phyloP scores from a whole-genome alignment of 37 sponge, comb jelly and placozoan species.

The Corticium candelabrum region DNA sequence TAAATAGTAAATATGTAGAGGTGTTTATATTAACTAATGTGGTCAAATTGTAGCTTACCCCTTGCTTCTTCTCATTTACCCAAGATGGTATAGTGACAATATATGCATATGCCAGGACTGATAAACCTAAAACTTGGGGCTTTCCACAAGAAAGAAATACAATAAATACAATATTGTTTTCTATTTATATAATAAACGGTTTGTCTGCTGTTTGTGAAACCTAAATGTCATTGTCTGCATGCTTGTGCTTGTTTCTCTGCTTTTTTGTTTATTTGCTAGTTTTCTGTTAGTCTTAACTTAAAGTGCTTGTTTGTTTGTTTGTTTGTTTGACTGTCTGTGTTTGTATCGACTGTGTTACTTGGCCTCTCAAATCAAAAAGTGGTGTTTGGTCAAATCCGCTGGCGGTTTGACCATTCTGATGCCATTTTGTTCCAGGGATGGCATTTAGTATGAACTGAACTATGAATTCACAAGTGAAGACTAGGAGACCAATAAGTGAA shows the following conservation, averaged over 20 bases:
- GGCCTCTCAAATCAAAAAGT: background rate
- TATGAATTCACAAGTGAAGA: constrained; percentile 2
- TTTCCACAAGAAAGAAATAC: background rate
- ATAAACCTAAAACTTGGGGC: background rate
- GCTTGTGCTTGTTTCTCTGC: too few relatives aligned
- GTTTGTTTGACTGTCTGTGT: too few relatives aligned
- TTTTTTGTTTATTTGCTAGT: too few relatives aligned
- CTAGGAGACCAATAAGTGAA: constrained; percentile 1
- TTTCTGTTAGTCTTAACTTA: too few relatives aligned
- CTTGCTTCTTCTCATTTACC: background rate
- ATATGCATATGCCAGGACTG: background rate
- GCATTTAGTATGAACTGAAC: constrained; percentile 1
- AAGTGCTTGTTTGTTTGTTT: too few relatives aligned
- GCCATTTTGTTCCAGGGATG: background rate
- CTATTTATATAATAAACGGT: background rate
- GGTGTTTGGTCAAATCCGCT: background rate
- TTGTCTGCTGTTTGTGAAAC: too few relatives aligned
- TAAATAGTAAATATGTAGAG: background rate
- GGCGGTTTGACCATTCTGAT: background rate
- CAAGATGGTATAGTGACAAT: constrained; percentile 17
- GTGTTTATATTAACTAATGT: background rate
- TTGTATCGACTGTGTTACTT: too few relatives aligned
- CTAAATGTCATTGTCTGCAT: too few relatives aligned
- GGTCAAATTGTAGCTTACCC: background rate
- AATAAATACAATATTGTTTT: background rate